phyloP scores from a whole-genome alignment of 2,888 invertebrate species.

The Archips crataeganus region DNA sequence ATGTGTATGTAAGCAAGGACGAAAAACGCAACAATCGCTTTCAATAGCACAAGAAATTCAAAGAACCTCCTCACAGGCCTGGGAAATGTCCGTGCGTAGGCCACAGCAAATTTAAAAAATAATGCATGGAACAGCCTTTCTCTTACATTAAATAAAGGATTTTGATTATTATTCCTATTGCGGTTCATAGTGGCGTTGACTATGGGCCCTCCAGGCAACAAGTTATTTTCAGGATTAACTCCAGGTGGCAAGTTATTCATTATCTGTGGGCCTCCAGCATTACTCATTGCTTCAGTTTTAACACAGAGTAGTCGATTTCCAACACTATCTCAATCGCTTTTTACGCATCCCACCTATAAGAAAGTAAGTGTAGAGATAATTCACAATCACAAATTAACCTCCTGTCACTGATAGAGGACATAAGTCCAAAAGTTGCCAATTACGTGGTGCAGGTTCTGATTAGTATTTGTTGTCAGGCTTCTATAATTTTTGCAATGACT shows the following conservation, averaged over 20 bases:
- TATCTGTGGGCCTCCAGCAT: conserved; percentile 67
- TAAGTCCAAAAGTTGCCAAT: conserved; percentile 49
- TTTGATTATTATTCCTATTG: conserved; percentile 88
- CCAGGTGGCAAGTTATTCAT: conserved; percentile 80
- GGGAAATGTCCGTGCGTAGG: conserved; percentile 96
- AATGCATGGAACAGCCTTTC: conserved; percentile 97
- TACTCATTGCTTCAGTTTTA: conserved; percentile 62
- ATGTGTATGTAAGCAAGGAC: conserved; percentile 98
- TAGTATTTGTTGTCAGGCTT: conserved; percentile 46
- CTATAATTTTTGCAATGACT: conserved; percentile 28
- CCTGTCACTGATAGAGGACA: conserved; percentile 67
- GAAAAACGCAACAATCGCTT: conserved; percentile 93
- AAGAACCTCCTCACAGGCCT: conserved; percentile 92
- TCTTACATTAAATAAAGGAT: conserved; percentile 93
- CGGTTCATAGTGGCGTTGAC: conserved; percentile 82
- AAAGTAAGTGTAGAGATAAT: conserved; percentile 45
- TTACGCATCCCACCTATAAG: conserved; percentile 66
- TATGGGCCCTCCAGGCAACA: conserved; percentile 84
- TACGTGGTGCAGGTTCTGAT: conserved; percentile 39
- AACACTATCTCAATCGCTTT: conserved; percentile 56
- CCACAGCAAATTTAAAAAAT: conserved; percentile 96
- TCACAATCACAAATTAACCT: conserved; percentile 54
- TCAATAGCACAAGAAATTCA: conserved; percentile 93
- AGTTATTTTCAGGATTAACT: conserved; percentile 82
- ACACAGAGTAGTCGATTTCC: conserved; percentile 26